Conservation (phyloP, 2,888 invertebrate species). For the Leucophora obtusa region DNA sequence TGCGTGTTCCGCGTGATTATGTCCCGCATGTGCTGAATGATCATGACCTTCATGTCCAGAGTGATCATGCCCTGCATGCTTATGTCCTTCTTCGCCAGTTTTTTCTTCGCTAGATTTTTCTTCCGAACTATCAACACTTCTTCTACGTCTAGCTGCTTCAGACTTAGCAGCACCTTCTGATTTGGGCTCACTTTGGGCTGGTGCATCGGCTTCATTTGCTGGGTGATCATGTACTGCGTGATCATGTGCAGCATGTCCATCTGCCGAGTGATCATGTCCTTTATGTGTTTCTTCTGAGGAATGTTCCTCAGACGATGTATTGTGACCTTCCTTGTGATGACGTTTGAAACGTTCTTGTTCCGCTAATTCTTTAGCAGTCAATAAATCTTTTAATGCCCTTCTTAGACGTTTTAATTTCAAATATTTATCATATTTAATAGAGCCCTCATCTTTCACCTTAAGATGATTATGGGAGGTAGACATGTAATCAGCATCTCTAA, state of each 20-base stretch:
- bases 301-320: constrained; percentile 33
- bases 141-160: constrained; percentile 1
- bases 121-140: not conserved
- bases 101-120: constrained; percentile 9
- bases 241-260: not conserved
- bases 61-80: too few relatives aligned
- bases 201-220: not conserved
- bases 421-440: constrained; percentile 43
- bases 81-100: too few relatives aligned
- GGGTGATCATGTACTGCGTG: not conserved
- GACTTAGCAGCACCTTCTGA: not conserved
- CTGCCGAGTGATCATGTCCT: not conserved
- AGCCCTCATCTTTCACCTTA: constrained; percentile 34
- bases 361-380: too few relatives aligned
- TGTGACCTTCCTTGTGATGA: not conserved
- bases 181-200: not conserved
- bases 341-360: too few relatives aligned
- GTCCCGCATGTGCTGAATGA: not conserved
- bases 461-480: not conserved
- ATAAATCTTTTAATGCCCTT: not conserved
- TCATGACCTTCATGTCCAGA: not conserved
- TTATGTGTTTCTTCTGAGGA: constrained; percentile 38
- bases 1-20: not conserved
- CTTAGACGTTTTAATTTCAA: constrained; percentile 37
- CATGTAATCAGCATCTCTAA: not conserved